A percentile compares a stretch with the other conserved stretches of the same genome.
Evolutionary conservation across 1,140 invertebrate species (phyloP).

Genomic region (Heliconius eleuchia): DNA sequence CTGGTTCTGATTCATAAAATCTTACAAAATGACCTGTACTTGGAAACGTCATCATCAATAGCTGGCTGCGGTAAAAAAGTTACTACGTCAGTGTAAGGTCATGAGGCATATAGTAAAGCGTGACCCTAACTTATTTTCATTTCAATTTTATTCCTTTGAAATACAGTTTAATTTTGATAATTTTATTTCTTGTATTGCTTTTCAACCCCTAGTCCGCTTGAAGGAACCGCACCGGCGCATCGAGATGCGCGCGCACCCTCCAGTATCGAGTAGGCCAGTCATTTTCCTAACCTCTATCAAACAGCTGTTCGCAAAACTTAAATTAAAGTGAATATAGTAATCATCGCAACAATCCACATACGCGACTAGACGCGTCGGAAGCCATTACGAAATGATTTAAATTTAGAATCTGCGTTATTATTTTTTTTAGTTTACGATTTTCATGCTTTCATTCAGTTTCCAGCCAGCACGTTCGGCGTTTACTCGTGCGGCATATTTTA

Average conservation of each 20-base stretch:
- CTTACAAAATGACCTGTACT: slow-evolving; percentile 8
- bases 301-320: slow-evolving; percentile 64
- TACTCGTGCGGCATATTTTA: slow-evolving; percentile 41
- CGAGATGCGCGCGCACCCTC: slow-evolving; percentile 68
- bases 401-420: slow-evolving; percentile 62
- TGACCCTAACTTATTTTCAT: not conserved
- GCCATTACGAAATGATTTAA: slow-evolving; percentile 75
- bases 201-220: slow-evolving; percentile 30
- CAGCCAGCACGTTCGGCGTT: slow-evolving; percentile 51
- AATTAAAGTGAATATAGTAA: slow-evolving; percentile 40
- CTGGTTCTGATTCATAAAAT: not conserved
- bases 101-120: slow-evolving; percentile 26
- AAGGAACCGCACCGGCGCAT: slow-evolving; percentile 52
- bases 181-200: slow-evolving; percentile 10
- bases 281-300: slow-evolving; percentile 74
- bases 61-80: slow-evolving; percentile 27
- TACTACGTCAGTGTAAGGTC: slow-evolving; percentile 33
- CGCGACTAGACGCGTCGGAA: slow-evolving; percentile 59
- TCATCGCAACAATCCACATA: slow-evolving; percentile 38
- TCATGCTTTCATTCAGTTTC: slow-evolving; percentile 74
- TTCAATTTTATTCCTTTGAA: slow-evolving; percentile 12
- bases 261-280: slow-evolving; percentile 67
- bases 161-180: slow-evolving; percentile 26
- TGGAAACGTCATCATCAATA: slow-evolving; percentile 19
- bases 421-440: slow-evolving; percentile 68